Percentiles rank a stretch among this genome's conserved stretches.
Conservation (phyloP, 2,797 vertebrate genomes). For the Lutjanus argentimaculatus region DNA sequence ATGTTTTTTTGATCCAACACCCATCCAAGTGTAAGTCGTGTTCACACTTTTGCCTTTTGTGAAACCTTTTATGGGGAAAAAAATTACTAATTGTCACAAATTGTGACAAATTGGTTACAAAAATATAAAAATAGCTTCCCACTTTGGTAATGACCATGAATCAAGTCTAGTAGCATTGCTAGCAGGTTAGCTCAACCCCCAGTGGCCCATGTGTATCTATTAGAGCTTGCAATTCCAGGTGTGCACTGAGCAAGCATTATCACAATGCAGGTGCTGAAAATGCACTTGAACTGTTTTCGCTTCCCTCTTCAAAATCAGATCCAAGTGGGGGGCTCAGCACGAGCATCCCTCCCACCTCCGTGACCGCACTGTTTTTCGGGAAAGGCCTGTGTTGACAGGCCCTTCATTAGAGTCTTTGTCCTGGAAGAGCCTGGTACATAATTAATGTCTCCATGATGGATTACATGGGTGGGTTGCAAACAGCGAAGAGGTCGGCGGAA, state of each 20-base stretch:
- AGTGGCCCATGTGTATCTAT: constrained; percentile 11
- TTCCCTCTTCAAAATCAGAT: constrained; percentile 52
- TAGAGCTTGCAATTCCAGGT: constrained; percentile 45
- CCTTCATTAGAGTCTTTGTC: constrained; percentile 87
- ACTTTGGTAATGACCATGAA: constrained; percentile 8
- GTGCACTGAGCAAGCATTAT: constrained; percentile 41
- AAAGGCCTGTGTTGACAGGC: constrained; percentile 78
- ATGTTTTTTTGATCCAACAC: too few relatives aligned
- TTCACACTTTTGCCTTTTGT: neutral
- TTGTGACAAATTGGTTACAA: constrained; percentile 3
- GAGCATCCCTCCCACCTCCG: constrained; percentile 43
- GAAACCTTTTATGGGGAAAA: neutral
- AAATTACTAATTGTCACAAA: neutral
- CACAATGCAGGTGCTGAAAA: constrained; percentile 50
- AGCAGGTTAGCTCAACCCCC: constrained; percentile 13
- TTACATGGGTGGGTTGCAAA: constrained; percentile 81
- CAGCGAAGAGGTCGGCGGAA: constrained; percentile 78
- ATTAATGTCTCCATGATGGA: constrained; percentile 88
- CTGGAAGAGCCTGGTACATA: constrained; percentile 83
- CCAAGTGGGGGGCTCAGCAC: constrained; percentile 52
- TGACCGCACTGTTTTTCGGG: constrained; percentile 67
- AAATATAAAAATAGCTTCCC: constrained; percentile 1
- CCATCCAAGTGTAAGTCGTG: too few relatives aligned
- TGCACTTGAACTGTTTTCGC: constrained; percentile 31
- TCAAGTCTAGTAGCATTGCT: constrained; percentile 16